Percentiles rank a stretch among this genome's conserved stretches.
Conservation (phyloP, 1,140 invertebrate species). For the Batillaria attramentaria region DNA sequence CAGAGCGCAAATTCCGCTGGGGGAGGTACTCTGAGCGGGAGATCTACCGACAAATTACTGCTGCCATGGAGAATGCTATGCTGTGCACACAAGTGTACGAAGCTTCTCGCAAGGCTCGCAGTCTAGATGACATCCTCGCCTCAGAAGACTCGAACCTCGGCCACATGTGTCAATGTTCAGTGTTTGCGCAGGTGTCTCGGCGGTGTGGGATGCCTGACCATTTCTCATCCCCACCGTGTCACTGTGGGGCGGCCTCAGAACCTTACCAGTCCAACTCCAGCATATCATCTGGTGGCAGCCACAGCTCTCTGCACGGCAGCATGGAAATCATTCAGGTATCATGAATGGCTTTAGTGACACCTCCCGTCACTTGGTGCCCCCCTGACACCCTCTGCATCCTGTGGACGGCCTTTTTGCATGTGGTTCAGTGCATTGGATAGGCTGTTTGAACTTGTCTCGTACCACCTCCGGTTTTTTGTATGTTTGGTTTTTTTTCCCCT, state of each 20-base stretch:
- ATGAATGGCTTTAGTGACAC: slow-evolving; percentile 32
- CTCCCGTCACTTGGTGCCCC: not conserved
- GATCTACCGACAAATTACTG: slow-evolving; percentile 64
- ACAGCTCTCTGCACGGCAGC: slow-evolving; percentile 67
- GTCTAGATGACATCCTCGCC: slow-evolving; percentile 68
- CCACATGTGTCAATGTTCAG: slow-evolving; percentile 48
- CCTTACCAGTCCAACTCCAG: slow-evolving; percentile 68
- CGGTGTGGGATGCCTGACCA: slow-evolving; percentile 46
- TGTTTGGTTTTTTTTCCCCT: not conserved
- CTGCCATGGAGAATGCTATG: slow-evolving; percentile 68
- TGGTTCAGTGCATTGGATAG: not conserved
- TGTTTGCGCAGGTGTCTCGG: slow-evolving; percentile 51
- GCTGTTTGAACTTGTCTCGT: not conserved
- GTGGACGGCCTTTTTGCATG: not conserved
- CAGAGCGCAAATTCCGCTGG: slow-evolving; percentile 48
- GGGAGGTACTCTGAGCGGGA: slow-evolving; percentile 63
- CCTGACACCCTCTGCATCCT: not conserved
- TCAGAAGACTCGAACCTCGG: slow-evolving; percentile 46
- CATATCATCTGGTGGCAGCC: slow-evolving; percentile 68
- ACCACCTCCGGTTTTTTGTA: not conserved
- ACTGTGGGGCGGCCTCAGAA: slow-evolving; percentile 56
- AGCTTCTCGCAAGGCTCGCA: slow-evolving; percentile 66
- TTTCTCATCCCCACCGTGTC: slow-evolving; percentile 48
- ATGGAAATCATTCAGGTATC: slow-evolving; percentile 71
- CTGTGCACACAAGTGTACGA: slow-evolving; percentile 62